Evolutionary conservation across 2,113 vertebrate species (phyloP), one percentile per base, ranked within the genome.

Genomic region (Rhinoderma darwinii): DNA sequence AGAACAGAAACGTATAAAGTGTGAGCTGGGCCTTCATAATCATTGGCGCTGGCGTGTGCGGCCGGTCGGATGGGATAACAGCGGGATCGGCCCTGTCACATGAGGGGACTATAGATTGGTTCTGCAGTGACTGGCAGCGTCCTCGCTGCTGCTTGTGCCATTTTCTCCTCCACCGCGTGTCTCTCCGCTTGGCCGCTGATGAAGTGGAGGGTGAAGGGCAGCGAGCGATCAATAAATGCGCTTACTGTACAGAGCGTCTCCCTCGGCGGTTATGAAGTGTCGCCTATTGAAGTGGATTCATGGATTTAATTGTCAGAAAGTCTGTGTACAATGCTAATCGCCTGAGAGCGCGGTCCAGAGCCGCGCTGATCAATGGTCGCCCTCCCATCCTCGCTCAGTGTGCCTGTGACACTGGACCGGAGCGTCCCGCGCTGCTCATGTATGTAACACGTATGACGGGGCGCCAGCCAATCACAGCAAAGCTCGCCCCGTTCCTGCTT

Each of bases 121-220:
- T 17, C 2, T 43, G 32, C 30, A 7, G 37, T n/a, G 72, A 14
- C n/a, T 2, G 20, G 39, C 73, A 5, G 20, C 41, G 7, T 39
- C 68, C 18, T 9, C 12, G 3, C 51, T 54, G 51, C 51, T 18
- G 20, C 12, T 18, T 54, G 51, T 54, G 51, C 20, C 14, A 54
- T 54, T 11, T 17, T 54, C 51, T 17, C 51, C 14, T 3, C 3
- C 12, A 54, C 14, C 51, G 20, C 17, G 51, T 54, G 51, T 17
- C n/a, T n/a, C n/a, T 27, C 15, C 32, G 14, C 14, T 7, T 22
- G 39, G 41, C 25, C 5, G 72, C 22, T 75, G 72, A 75, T 44
- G 39, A 44, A 75, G 72, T 76, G 73, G 73, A 76, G 73, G 41
- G 39, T 76, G 73, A 76, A 76, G 73, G 73, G 22, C 73, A 75